A percentile compares a stretch with the other conserved stretches of the same genome.
phyloP scores from a whole-genome alignment of 23 tunicate genomes.

The Ciona savignyi region DNA sequence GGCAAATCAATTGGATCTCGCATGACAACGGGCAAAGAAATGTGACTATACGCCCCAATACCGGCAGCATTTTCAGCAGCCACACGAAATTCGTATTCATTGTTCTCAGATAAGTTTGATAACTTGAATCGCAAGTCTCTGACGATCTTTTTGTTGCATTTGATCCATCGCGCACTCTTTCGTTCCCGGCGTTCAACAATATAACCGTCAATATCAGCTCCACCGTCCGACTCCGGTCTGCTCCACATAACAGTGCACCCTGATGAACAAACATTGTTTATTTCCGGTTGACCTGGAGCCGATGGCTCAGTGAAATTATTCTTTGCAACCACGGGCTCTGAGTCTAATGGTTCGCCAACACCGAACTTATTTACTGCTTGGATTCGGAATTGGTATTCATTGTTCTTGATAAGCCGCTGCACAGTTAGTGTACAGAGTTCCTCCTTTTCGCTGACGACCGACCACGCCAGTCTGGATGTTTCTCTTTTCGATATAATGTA shows the following conservation, averaged over 20 bases:
- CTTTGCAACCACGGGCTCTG: slow-evolving; percentile 39
- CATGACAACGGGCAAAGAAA: slow-evolving; percentile 37
- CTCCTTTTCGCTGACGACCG: slow-evolving; percentile 18
- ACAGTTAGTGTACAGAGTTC: slow-evolving; percentile 26
- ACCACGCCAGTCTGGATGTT: slow-evolving; percentile 51
- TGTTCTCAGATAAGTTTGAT: slow-evolving; percentile 45
- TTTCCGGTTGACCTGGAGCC: slow-evolving; percentile 28
- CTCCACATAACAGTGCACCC: slow-evolving; percentile 57
- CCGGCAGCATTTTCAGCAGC: slow-evolving; percentile 94
- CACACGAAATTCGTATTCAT: slow-evolving; percentile 87
- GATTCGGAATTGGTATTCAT: slow-evolving; percentile 61
- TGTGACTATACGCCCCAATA: slow-evolving; percentile 36
- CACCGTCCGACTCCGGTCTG: slow-evolving; percentile 78
- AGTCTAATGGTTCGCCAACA: slow-evolving; percentile 31
- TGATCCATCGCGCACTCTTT: slow-evolving; percentile 78
- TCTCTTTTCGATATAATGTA: slow-evolving; percentile 54
- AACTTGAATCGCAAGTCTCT: slow-evolving; percentile 55
- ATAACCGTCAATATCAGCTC: slow-evolving; percentile 68
- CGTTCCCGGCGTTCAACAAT: slow-evolving; percentile 67
- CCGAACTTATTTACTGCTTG: slow-evolving; percentile 61
- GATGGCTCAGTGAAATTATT: slow-evolving; percentile 38
- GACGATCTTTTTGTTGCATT: slow-evolving; percentile 61
- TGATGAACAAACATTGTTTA: slow-evolving; percentile 28
- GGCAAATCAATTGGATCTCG: slow-evolving; percentile 88
- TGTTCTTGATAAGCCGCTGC: slow-evolving; percentile 25